Base-by-base conservation (phyloP, 1,140 invertebrate genomes). In the Microplitis demolitor region DNA sequence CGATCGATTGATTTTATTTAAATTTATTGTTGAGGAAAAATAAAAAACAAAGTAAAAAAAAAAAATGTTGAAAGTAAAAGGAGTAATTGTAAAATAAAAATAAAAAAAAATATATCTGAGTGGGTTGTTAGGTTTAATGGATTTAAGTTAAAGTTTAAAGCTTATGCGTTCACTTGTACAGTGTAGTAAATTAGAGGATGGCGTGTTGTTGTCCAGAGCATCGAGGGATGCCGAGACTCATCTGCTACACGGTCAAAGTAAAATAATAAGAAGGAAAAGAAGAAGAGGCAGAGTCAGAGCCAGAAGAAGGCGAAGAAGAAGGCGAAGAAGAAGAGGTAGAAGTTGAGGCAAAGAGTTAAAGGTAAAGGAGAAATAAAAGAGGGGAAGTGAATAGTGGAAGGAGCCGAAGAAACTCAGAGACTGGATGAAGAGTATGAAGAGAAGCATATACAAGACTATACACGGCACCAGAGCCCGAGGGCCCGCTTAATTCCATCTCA, bases 361-460 rank as follows among this genome's bases (percentile, higher is more conserved):
- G 24, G 56, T 53, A 6, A 51, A 61, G 24, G 34, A 50, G 14
- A 50, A 39, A 61, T 37, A 51, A 34, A 56, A 54, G 56, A 68
- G 66, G 53, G 37, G 66, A 5, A 37, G 4, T 53, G 33, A 24
- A 50, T 34, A 67, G 66, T 54, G 50, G 66, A 66, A 66, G 50
- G 24, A 39, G 45, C n/a, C 33, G 58, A 66, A 62, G 71, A 67
- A 33, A 54, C 53, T 33, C 66, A 66, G 39, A 60, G 31, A 54
- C 24, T 24, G 34, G 9, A n/a, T n/a, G 56, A 67, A 45, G 60
- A 66, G n/a, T 14, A 62, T 56, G 60, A 69, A 68, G 66, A 75
- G 34, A 60, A 66, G 53, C 37, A 11, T 66, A 58, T 34, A 24
- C 24, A 24, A 24, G 24, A 24, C 24, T 63, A 37, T 63, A 45